A percentile compares a stretch with the other conserved stretches of the same genome.
Conservation (phyloP, 2,797 vertebrate species). For the Typhlichthys eigenmanni region DNA sequence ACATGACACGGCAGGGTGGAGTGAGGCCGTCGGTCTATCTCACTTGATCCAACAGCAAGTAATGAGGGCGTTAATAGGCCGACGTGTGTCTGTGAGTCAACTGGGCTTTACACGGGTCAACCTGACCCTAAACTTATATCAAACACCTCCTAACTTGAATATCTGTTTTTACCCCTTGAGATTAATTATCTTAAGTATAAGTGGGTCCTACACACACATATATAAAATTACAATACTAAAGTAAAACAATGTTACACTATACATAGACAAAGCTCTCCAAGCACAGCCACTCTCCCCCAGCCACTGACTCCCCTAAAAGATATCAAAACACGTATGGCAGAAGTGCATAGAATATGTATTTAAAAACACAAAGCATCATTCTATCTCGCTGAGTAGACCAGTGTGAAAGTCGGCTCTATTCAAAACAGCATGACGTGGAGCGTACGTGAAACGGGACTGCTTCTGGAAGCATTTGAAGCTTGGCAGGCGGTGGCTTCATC, state of each 20-base stretch:
- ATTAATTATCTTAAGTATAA: no score
- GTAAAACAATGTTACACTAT: no score
- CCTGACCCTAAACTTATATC: no score
- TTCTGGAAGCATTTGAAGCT: conserved; percentile 54
- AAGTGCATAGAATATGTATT: no score
- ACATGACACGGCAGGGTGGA: neutral
- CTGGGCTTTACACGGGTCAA: neutral
- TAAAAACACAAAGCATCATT: neutral
- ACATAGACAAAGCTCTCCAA: no score
- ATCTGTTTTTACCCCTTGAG: no score
- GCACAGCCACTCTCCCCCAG: no score
- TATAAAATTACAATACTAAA: no score
- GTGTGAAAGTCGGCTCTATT: conserved; percentile 33
- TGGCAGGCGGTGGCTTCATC: conserved; percentile 61
- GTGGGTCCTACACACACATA: no score
- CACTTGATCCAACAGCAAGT: conserved; percentile 5
- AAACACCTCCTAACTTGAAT: no score
- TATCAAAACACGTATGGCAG: no score
- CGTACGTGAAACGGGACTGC: conserved; percentile 14
- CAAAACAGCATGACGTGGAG: conserved; percentile 49
- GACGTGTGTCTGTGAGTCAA: conserved; percentile 12
- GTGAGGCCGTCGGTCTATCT: neutral
- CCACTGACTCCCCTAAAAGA: no score
- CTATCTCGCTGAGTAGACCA: conserved; percentile 23
- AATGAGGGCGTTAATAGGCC: neutral